Percentiles rank a stretch among this genome's conserved stretches.
phyloP scores from a whole-genome alignment of 2,113 vertebrate species.

The Galbula dea region DNA sequence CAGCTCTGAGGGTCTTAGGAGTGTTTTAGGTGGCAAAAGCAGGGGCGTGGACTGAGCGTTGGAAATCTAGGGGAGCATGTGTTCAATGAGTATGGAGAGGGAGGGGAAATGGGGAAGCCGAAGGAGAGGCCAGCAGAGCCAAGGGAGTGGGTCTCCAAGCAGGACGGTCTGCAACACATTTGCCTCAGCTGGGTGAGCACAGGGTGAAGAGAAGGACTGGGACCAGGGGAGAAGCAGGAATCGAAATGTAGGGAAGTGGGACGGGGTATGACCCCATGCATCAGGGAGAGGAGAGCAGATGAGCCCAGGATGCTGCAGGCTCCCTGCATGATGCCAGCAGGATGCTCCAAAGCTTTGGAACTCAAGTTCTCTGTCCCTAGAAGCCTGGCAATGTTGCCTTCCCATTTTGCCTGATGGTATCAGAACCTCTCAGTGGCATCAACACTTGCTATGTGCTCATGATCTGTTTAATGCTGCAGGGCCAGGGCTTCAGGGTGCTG shows the following conservation, averaged over 20 bases:
- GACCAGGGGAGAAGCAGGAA: background rate
- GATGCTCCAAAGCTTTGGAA: background rate
- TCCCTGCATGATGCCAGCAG: background rate
- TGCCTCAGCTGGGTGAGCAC: background rate
- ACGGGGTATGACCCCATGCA: background rate
- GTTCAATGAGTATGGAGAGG: rapidly evolving
- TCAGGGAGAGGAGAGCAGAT: background rate
- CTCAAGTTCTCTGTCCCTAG: background rate
- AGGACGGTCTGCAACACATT: background rate
- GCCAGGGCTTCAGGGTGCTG: background rate
- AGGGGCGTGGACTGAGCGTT: background rate
- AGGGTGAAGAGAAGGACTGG: background rate
- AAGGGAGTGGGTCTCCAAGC: background rate
- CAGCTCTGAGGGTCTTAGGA: background rate
- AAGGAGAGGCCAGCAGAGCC: background rate
- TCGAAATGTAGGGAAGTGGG: background rate
- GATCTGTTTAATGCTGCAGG: background rate
- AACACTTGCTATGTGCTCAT: rapidly evolving
- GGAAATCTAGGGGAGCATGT: background rate
- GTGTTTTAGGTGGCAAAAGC: background rate
- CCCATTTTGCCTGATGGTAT: background rate
- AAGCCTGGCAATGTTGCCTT: background rate
- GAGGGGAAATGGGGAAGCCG: background rate
- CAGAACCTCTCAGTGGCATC: background rate
- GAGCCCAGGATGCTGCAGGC: background rate